Percentiles rank a stretch among this genome's conserved stretches.
Conservation (phyloP, 2,888 invertebrate genomes). For the Melikaiella ostensackeni region DNA sequence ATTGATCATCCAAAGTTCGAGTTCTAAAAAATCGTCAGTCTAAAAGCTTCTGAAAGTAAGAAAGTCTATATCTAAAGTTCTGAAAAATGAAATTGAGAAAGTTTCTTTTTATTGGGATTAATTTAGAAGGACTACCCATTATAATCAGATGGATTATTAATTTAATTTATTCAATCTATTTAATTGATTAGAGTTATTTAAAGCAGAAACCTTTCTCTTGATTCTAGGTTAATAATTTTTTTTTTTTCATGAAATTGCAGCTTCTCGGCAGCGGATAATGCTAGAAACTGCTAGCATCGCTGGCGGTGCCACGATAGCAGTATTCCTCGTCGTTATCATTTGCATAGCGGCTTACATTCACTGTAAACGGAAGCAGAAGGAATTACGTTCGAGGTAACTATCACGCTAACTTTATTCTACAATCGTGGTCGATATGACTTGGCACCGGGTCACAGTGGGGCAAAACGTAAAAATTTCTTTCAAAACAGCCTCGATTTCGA, state of each 20-base stretch:
- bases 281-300: constrained; percentile 93
- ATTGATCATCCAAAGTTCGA: too few relatives aligned
- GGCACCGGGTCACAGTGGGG: constrained; percentile 30
- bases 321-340: constrained; percentile 76
- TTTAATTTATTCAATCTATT: too few relatives aligned
- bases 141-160: background rate
- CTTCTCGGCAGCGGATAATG: constrained; percentile 89
- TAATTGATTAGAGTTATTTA: background rate
- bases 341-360: constrained; percentile 76
- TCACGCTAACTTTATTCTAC: constrained; percentile 51
- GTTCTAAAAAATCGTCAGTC: too few relatives aligned
- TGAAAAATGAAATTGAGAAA: too few relatives aligned
- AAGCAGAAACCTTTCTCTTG: background rate
- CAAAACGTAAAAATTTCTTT: too few relatives aligned
- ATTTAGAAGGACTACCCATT: too few relatives aligned
- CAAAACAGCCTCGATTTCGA: too few relatives aligned
- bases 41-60: too few relatives aligned
- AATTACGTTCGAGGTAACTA: constrained; percentile 74
- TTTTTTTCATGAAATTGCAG: constrained; percentile 74
- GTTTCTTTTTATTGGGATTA: too few relatives aligned
- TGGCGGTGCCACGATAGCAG: constrained; percentile 85
- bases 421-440: constrained; percentile 58
- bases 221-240: constrained; percentile 3
- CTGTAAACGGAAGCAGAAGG: constrained; percentile 77
- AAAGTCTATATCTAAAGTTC: too few relatives aligned